Base-by-base conservation (phyloP, 2,888 invertebrate genomes). In the Ganaspis brasiliensis region DNA sequence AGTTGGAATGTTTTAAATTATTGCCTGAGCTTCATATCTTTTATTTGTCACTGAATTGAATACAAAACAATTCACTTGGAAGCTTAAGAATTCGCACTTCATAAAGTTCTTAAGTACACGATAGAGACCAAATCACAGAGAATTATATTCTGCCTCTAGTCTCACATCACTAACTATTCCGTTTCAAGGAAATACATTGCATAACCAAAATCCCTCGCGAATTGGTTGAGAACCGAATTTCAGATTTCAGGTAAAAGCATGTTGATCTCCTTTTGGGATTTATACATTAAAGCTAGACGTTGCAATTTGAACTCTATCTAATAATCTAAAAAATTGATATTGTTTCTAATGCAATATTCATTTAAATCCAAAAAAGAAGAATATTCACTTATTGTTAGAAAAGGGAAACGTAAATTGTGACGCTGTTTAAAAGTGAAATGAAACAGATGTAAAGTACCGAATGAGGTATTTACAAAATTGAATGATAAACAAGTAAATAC, bases 171-270 rank as follows among this genome's bases (percentile, higher is more conserved):
- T 61, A 35, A 61, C 16, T 61, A 61, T 61, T 61, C 61, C 10
- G 37, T 61, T 61, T 61, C 61, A 37, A 35, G 61, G 37, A 61
- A 61, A 37, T 12, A 24, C 56, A 26, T 56, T 26, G 19, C 24
- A 24, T 21, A 56, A 56, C 56, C 56, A 56, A 56, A 61, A 61
- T 61, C 61, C 61, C 37, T 61, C 12, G 61, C 61, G 61, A 61
- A 8, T 37, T 16, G 35, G 35, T 37, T 35, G 10, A 35, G 31
- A 19, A 61, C 61, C 16, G 35, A 52, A 52, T 52, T 52, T 52
- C 52, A 52, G 52, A 61, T 61, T 61, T 61, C 12, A 61, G 37
- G 37, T 61, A 19, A 35, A 37, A 61, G 61, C 61, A 61, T 4
- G 35, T 61, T 61, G 35, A 61, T 37, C 16, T 37, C 35, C 61